A percentile compares a stretch with the other conserved stretches of the same genome.
phyloP scores from a whole-genome alignment of 1,140 invertebrate genomes.

The Cephus cinctus region DNA sequence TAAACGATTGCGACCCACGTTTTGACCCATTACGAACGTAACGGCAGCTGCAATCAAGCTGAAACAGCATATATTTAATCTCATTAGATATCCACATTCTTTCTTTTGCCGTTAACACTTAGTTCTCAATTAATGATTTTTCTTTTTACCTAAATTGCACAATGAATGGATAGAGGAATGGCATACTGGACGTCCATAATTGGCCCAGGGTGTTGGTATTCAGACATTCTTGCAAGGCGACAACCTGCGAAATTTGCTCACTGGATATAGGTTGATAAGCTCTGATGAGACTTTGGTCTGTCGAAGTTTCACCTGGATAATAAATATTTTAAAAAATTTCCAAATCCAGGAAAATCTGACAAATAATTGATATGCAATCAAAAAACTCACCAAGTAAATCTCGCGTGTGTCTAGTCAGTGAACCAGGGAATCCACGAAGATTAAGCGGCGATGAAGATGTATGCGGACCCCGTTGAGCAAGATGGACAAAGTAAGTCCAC shows the following conservation, averaged over 20 bases:
- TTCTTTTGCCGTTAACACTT: not conserved
- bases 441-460: conserved; percentile 47
- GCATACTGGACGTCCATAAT: conserved; percentile 63
- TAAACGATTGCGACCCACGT: conserved; percentile 55
- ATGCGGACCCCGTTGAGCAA: conserved; percentile 44
- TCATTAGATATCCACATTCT: not conserved
- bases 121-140: not conserved
- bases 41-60: conserved; percentile 65
- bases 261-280: conserved; percentile 45
- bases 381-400: conserved; percentile 30
- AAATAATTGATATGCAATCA: not conserved
- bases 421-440: conserved; percentile 50
- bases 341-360: no score
- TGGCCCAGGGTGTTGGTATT: conserved; percentile 63
- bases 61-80: conserved; percentile 15
- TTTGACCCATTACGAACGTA: conserved; percentile 64
- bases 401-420: conserved; percentile 39
- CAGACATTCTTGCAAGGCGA: conserved; percentile 59
- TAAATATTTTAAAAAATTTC: conserved; percentile 1
- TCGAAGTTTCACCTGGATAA: conserved; percentile 13
- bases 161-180: conserved; percentile 65
- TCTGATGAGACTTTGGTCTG: conserved; percentile 1
- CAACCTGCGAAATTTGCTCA: conserved; percentile 57
- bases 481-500: conserved; percentile 58
- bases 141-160: conserved; percentile 60